These are phyloP conservation scores for Rhinolophus sinicus DNA, from an alignment of 2,113 vertebrate genomes.

Conservation along the genomic window DNA sequence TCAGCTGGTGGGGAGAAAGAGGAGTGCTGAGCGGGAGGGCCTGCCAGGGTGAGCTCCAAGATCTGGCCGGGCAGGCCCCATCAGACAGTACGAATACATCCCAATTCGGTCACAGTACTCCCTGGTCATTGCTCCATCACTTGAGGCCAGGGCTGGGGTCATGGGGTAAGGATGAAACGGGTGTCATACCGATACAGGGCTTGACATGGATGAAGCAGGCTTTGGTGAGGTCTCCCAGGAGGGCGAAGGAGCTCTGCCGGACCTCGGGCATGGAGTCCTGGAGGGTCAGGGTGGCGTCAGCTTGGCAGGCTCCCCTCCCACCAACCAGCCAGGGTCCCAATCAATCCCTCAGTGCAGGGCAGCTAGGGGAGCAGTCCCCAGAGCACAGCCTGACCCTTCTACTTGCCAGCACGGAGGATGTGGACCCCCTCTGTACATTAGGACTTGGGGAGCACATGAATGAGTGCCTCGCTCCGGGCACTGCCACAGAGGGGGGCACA, in stretches of 20 bases:
- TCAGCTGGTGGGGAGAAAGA: conserved; percentile 86
- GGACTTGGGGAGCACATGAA: no score
- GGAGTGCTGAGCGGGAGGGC: neutral
- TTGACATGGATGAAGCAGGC: conserved; percentile 97
- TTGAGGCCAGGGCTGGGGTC: neutral
- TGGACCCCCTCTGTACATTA: accelerated
- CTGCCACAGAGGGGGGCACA: no score
- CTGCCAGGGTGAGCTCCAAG: neutral
- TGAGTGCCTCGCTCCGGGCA: neutral
- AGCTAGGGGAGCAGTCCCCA: neutral
- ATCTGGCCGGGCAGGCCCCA: neutral
- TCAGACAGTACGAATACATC: conserved; percentile 73
- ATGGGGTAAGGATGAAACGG: neutral
- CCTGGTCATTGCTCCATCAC: conserved; percentile 60
- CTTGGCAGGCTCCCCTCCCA: neutral
- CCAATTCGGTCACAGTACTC: conserved; percentile 14
- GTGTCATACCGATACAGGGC: conserved; percentile 92
- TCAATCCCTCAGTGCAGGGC: neutral
- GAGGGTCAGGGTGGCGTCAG: neutral
- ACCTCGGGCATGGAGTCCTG: conserved; percentile 98
- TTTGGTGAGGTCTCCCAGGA: conserved; percentile 96
- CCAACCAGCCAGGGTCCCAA: neutral
- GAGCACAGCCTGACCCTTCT: neutral
- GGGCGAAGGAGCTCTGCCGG: conserved; percentile 96
- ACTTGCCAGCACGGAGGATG: neutral